Base-by-base conservation (phyloP, 2,888 invertebrate genomes). In the Tachystola acroxantha region DNA sequence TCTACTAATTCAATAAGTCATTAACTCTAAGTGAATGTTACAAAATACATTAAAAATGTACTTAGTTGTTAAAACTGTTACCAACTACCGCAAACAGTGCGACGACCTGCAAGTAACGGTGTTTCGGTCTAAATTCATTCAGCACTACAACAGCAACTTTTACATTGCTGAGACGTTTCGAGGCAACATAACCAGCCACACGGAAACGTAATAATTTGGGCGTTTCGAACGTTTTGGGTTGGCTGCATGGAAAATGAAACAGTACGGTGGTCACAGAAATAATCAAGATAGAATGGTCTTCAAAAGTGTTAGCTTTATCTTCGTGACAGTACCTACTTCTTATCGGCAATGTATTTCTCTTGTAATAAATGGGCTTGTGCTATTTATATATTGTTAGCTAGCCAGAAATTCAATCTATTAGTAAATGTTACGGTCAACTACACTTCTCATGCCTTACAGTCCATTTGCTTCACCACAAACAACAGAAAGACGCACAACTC, bases 31-130 rank as follows among this genome's bases (percentile, higher is more conserved):
- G n/a, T 7, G 7, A 26, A 11, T 10, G 6, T 26, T 26, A 26
- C 11, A 10, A 10, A 4, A 26, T 10, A 26, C 26, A 26, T 13
- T 32, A 12, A 24, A 32, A 32, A 16, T 4, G 16, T 16, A 16
- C 3, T 26, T 29, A 14, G n/a, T 14, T 14, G 7, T 53, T 56
- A 54, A 63, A 62, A 60, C 57, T 45, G 54, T 50, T 51, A 47
- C 50, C 52, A 57, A 60, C 48, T 57, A 66, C 58, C 59, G 60
- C 53, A 53, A 63, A 60, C 50, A 54, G 78, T 66, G 62, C 76
- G 54, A 64, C 64, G 68, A 78, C 71, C 77, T 72, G 60, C 13
- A 20, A 6, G 24, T 81, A 81, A 81, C 82, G 80, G 81, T 72
- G 67, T 60, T 69, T 55, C 62, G 70, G 72, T 66, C 75, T 64